Evolutionary conservation across 2,113 vertebrate species (phyloP).

Genomic region (Nesoenas mayeri): DNA sequence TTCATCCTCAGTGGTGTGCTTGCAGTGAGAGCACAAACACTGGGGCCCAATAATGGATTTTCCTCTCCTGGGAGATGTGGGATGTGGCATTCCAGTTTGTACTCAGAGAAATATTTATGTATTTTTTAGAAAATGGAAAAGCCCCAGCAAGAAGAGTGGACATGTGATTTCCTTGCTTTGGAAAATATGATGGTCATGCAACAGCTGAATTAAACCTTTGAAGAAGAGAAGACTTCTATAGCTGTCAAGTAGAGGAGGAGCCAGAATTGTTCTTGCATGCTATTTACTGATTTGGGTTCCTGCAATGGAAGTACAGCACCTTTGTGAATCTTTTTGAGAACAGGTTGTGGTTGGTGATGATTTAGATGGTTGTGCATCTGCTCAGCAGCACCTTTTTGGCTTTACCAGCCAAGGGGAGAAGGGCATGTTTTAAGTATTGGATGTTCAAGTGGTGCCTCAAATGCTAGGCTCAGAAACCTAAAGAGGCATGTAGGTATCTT

Average conservation of each 20-base stretch:
- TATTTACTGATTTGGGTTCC: not conserved
- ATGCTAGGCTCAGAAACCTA: not conserved
- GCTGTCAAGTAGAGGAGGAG: not conserved
- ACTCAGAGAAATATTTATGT: not conserved
- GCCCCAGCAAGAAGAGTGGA: not conserved
- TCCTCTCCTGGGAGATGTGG: not conserved
- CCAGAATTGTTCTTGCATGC: not conserved
- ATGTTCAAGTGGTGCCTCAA: not conserved
- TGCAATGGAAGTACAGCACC: not conserved
- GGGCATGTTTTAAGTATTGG: not conserved
- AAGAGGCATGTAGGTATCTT: not conserved
- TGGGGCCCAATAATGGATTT: not conserved
- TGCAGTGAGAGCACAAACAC: not conserved
- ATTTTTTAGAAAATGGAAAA: not conserved
- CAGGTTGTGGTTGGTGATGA: not conserved
- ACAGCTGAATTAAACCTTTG: not conserved
- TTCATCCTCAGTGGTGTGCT: not conserved
- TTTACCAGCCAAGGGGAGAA: not conserved
- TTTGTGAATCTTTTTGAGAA: not conserved
- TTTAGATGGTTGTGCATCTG: not conserved
- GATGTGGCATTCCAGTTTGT: not conserved
- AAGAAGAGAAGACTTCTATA: not conserved
- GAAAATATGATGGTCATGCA: not conserved
- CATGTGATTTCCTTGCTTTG: not conserved
- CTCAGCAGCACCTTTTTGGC: not conserved